Percentiles rank a stretch among this genome's conserved stretches.
Evolutionary conservation across 1,140 invertebrate species (phyloP).

Genomic region (Micrasema minimum): DNA sequence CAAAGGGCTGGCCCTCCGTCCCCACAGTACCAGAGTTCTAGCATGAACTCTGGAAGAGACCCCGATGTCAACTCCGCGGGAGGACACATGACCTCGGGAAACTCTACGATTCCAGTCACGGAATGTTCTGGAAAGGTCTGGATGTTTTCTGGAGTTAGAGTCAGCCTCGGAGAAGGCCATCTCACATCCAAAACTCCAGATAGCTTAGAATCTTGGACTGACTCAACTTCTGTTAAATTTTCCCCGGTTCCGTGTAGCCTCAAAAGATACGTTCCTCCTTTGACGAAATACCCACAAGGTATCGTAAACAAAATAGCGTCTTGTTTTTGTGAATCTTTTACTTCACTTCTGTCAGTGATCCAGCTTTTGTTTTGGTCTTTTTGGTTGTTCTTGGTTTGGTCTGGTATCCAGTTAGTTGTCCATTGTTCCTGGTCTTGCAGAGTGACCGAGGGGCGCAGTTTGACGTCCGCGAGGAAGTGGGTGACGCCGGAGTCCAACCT

Average conservation of each 20-base stretch:
- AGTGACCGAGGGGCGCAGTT: conserved; percentile 57
- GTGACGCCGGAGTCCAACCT: conserved; percentile 56
- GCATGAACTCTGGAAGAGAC: conserved; percentile 76
- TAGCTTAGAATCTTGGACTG: conserved; percentile 45
- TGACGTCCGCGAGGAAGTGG: conserved; percentile 58
- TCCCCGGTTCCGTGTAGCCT: conserved; percentile 35
- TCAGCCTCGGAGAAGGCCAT: conserved; percentile 79
- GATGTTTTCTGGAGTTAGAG: conserved; percentile 76
- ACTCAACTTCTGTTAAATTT: conserved; percentile 46
- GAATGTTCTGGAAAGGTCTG: conserved; percentile 80
- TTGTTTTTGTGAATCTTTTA: conserved; percentile 1
- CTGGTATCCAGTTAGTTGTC: conserved; percentile 32
- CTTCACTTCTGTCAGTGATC: conserved; percentile 49
- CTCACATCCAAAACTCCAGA: conserved; percentile 77
- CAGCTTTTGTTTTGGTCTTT: conserved; percentile 34
- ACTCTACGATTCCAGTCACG: conserved; percentile 77
- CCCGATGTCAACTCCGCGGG: conserved; percentile 65
- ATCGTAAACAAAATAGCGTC: conserved; percentile 65
- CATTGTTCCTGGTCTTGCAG: conserved; percentile 21
- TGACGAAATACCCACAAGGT: conserved; percentile 76
- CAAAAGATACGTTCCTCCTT: conserved; percentile 67
- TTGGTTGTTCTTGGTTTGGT: conserved; percentile 8
- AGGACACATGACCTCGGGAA: conserved; percentile 74
- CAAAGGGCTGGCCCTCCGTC: conserved; percentile 66
- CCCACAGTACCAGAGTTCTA: conserved; percentile 82